Percentiles rank a stretch among this genome's conserved stretches.
phyloP scores from a whole-genome alignment of 2,888 invertebrate species.

The Netelia virgata region DNA sequence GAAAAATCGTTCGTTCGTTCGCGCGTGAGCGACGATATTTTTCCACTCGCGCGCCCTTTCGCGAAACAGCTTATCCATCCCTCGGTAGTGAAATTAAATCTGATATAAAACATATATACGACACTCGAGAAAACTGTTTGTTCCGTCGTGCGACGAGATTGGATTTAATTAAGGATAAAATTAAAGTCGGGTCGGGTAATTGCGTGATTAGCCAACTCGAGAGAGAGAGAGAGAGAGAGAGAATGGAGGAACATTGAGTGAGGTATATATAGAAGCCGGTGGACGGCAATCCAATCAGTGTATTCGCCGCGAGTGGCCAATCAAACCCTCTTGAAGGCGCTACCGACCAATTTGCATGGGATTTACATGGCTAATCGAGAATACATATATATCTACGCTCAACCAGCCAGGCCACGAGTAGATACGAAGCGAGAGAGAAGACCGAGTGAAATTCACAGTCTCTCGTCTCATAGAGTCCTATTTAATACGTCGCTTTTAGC shows the following conservation, averaged over 20 bases:
- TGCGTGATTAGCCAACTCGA: slow-evolving; percentile 79
- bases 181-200: slow-evolving; percentile 80
- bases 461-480: slow-evolving; percentile 41
- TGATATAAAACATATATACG: slow-evolving; percentile 22
- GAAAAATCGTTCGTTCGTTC: slow-evolving; percentile 53
- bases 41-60: slow-evolving; percentile 54
- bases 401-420: slow-evolving; percentile 3
- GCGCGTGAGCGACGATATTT: slow-evolving; percentile 35
- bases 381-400: slow-evolving; percentile 39
- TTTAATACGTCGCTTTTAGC: slow-evolving; percentile 42
- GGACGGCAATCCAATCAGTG: slow-evolving; percentile 80
- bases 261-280: slow-evolving; percentile 48
- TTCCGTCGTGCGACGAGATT: slow-evolving; percentile 75
- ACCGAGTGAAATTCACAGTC: slow-evolving; percentile 27
- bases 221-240: slow-evolving; percentile 39
- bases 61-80: neutral
- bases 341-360: slow-evolving; percentile 81
- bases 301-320: slow-evolving; percentile 79
- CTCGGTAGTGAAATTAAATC: slow-evolving; percentile 47
- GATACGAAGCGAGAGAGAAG: neutral
- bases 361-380: slow-evolving; percentile 79
- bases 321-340: slow-evolving; percentile 79
- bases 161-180: slow-evolving; percentile 83
- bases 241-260: slow-evolving; percentile 37
- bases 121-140: slow-evolving; percentile 67